phyloP scores from a whole-genome alignment of 2,113 vertebrate species.

The Sclerurus mexicanus region DNA sequence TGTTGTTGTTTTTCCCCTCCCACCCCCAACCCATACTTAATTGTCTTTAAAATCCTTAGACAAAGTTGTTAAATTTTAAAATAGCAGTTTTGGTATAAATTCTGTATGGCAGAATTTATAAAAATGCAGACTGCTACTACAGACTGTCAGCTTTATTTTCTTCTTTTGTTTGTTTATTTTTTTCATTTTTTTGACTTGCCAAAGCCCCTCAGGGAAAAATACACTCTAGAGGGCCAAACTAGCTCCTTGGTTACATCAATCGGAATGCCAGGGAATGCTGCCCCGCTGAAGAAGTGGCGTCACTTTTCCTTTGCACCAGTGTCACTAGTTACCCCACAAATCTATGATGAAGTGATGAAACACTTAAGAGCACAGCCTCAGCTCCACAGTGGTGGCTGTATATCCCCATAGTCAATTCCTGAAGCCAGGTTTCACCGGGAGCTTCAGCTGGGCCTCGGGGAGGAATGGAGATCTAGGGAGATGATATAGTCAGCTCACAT shows the following conservation, averaged over 20 bases:
- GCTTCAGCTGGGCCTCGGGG: not conserved
- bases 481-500: slow-evolving; percentile 55
- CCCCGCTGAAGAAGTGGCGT: not conserved
- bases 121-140: slow-evolving; percentile 41
- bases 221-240: not conserved
- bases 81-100: slow-evolving; percentile 70
- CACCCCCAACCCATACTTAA: not conserved
- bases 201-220: not conserved
- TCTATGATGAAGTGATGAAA: slow-evolving; percentile 38
- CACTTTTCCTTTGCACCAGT: slow-evolving; percentile 11
- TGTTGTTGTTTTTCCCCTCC: not conserved
- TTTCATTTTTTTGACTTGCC: not conserved
- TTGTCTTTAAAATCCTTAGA: slow-evolving; percentile 29
- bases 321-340: slow-evolving; percentile 35
- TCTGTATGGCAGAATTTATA: slow-evolving; percentile 56
- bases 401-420: slow-evolving; percentile 61
- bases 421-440: slow-evolving; percentile 52
- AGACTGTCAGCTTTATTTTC: not conserved
- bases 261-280: not conserved
- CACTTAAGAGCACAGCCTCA: slow-evolving; percentile 1
- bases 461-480: slow-evolving; percentile 23
- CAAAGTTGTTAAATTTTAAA: slow-evolving; percentile 67
- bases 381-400: slow-evolving; percentile 60
- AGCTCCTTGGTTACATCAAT: not conserved
- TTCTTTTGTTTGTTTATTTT: too few relatives aligned